Percentiles rank a stretch among this genome's conserved stretches.
Conservation (phyloP, 2,888 invertebrate genomes). For the Tenthredo scrophulariae region DNA sequence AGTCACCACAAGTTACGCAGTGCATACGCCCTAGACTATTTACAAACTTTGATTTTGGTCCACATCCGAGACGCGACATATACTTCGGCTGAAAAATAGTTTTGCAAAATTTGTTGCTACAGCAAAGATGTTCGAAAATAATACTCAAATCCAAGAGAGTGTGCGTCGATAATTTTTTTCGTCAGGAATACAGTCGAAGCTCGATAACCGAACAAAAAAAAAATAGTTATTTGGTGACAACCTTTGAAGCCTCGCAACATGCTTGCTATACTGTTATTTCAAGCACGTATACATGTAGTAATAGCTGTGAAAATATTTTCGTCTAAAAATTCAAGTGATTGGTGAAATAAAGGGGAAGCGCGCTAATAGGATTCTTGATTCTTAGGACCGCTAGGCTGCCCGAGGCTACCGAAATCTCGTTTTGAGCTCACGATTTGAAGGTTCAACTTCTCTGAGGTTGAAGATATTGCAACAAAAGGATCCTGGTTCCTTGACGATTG, state of each 20-base stretch:
- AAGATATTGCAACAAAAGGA: conserved; percentile 32
- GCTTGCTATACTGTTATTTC: neutral
- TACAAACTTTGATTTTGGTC: conserved; percentile 1
- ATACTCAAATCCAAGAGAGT: neutral
- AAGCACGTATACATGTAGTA: neutral
- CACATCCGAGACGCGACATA: neutral
- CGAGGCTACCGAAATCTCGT: conserved; percentile 28
- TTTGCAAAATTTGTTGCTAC: neutral
- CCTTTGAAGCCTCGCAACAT: neutral
- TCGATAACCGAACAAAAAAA: neutral
- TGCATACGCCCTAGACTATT: neutral
- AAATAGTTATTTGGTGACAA: neutral
- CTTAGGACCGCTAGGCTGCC: neutral
- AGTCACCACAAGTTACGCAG: conserved; percentile 13
- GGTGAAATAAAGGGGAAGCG: neutral
- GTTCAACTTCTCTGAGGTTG: conserved; percentile 2
- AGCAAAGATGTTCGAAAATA: neutral
- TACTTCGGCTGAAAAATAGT: neutral
- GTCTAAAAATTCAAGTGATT: neutral
- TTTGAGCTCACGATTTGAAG: conserved; percentile 25
- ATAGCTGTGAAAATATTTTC: neutral
- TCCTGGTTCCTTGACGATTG: conserved; percentile 16
- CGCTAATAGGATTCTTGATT: conserved; percentile 20
- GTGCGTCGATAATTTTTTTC: neutral
- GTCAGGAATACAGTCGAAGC: neutral